These are phyloP conservation scores for Drosophila cyrtoloma DNA, from an alignment of 2,888 invertebrate genomes.

Conservation along the genomic window DNA sequence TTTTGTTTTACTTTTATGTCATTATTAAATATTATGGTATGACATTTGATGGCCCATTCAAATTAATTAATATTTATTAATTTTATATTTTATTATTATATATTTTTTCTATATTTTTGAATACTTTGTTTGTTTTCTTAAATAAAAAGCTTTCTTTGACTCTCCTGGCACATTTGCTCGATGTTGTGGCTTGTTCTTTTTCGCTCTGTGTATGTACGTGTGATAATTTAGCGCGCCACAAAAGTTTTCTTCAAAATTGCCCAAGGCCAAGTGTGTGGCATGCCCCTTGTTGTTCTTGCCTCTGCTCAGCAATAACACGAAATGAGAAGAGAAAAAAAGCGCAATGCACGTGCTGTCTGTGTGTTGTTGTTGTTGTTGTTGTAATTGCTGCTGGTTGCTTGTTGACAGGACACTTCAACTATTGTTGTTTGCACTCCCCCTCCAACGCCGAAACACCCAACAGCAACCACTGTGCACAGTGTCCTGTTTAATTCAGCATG, in stretches of 20 bases:
- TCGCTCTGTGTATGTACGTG: constrained; percentile 51
- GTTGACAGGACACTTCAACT: constrained; percentile 85
- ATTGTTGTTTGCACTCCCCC: constrained; percentile 73
- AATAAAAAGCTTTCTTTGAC: not conserved
- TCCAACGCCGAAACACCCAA: constrained; percentile 22
- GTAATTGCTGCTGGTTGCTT: constrained; percentile 58
- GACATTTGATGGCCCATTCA: too few relatives aligned
- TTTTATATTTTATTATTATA: not conserved
- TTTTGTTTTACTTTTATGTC: not conserved
- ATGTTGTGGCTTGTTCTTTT: not conserved
- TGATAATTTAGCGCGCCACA: constrained; percentile 65
- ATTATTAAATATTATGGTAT: not conserved
- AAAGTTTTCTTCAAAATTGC: constrained; percentile 73
- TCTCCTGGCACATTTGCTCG: too few relatives aligned
- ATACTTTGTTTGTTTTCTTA: too few relatives aligned
- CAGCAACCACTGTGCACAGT: constrained; percentile 8
- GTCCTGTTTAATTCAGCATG: constrained; percentile 83
- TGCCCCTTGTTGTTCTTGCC: constrained; percentile 17
- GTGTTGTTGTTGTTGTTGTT: constrained; percentile 44
- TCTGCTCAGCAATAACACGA: not conserved
- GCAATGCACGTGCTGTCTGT: constrained; percentile 81
- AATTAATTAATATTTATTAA: too few relatives aligned
- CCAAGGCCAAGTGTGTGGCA: constrained; percentile 75
- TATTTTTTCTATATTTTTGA: too few relatives aligned
- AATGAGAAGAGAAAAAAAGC: constrained; percentile 61